Evolutionary conservation across 2,888 invertebrate genomes (phyloP).

Genomic region (Eledone cirrhosa): DNA sequence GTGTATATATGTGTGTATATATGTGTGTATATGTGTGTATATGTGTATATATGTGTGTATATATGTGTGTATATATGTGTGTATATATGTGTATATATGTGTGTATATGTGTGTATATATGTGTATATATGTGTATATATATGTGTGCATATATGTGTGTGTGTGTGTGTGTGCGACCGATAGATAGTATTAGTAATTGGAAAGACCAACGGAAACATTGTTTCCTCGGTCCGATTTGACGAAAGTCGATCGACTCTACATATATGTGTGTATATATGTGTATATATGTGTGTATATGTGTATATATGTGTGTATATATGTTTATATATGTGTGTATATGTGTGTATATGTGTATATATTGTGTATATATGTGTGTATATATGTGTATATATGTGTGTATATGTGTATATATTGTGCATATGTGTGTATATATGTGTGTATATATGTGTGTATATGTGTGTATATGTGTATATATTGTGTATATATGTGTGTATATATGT

Average conservation of each 20-base stretch:
- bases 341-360: background rate
- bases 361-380: background rate
- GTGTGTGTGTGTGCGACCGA: background rate
- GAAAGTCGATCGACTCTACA: no score
- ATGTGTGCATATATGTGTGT: background rate
- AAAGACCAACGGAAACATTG: no score
- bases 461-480: background rate
- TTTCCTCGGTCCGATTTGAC: no score
- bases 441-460: background rate
- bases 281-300: background rate
- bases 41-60: background rate
- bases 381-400: background rate
- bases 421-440: background rate
- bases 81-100: background rate
- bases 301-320: background rate
- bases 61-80: background rate
- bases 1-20: background rate
- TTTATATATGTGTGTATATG: background rate
- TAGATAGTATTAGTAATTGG: no score
- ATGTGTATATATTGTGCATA: constrained; percentile 5
- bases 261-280: constrained; percentile 3
- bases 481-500: background rate
- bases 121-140: background rate
- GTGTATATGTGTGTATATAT: background rate
- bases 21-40: background rate